Percentiles rank a stretch among this genome's conserved stretches.
phyloP scores from a whole-genome alignment of 2,797 vertebrate species.

The Enteromius mattozi region DNA sequence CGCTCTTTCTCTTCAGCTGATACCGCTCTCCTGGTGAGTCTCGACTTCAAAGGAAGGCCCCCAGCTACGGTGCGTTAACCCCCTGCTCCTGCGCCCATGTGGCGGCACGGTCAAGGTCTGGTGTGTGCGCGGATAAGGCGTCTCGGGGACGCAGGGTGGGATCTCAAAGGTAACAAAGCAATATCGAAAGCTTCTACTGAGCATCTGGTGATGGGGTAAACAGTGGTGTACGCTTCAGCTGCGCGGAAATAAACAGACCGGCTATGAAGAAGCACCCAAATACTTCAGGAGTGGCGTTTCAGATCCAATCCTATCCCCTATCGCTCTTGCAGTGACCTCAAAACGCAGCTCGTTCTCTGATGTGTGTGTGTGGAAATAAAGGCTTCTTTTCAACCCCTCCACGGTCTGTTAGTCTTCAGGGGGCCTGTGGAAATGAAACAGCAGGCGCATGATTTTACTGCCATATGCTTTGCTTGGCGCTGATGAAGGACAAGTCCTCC shows the following conservation, averaged over 20 bases:
- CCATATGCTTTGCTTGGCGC: constrained; percentile 54
- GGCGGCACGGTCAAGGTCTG: constrained; percentile 68
- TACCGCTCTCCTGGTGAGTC: constrained; percentile 34
- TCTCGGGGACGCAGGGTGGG: constrained; percentile 48
- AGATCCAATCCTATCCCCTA: constrained; percentile 31
- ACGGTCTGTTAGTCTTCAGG: constrained; percentile 34
- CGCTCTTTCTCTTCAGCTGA: constrained; percentile 26
- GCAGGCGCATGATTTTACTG: constrained; percentile 52
- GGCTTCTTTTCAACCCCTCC: constrained; percentile 31
- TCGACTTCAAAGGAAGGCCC: constrained; percentile 75
- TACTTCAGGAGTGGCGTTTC: constrained; percentile 12
- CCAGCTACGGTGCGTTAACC: constrained; percentile 70
- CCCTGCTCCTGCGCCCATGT: constrained; percentile 69
- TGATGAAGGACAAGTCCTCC: constrained; percentile 47
- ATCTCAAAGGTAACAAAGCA: constrained; percentile 24
- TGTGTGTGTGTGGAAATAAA: constrained; percentile 23
- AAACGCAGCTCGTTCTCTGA: not conserved
- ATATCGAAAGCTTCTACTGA: not conserved
- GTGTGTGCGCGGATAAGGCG: constrained; percentile 61
- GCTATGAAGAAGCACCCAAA: not conserved
- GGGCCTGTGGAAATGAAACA: constrained; percentile 49
- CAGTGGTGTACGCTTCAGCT: constrained; percentile 55
- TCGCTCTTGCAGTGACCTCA: constrained; percentile 21
- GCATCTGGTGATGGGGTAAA: constrained; percentile 57
- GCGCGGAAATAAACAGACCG: constrained; percentile 55